Conservation (phyloP, 2,797 vertebrate species). For the Chloroceryle amazona region DNA sequence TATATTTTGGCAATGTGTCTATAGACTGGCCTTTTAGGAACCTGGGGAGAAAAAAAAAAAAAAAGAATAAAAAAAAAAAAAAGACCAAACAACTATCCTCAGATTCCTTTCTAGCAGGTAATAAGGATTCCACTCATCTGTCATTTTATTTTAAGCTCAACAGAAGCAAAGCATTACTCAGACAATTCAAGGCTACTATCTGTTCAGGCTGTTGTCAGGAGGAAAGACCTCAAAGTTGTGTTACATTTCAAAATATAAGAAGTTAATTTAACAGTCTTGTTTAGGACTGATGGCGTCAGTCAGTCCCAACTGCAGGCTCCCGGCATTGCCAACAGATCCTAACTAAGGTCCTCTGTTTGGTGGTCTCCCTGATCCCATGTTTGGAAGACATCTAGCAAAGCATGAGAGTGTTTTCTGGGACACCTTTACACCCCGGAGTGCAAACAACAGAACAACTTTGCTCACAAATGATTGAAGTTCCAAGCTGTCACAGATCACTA, state of each 20-base stretch:
- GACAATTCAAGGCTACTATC: not conserved
- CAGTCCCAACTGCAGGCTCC: not conserved
- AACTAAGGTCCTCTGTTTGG: not conserved
- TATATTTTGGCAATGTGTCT: not conserved
- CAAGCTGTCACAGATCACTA: not conserved
- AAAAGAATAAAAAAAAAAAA: not conserved
- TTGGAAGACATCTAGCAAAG: not conserved
- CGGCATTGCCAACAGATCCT: not conserved
- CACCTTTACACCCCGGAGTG: not conserved
- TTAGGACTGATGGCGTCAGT: not conserved
- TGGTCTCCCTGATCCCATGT: accelerated
- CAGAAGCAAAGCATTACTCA: not conserved
- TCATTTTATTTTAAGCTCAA: not conserved
- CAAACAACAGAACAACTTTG: not conserved
- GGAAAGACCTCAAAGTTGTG: not conserved
- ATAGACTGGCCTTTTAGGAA: conserved; percentile 8
- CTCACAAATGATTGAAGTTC: not conserved
- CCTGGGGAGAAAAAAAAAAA: not conserved
- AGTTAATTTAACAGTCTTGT: not conserved
- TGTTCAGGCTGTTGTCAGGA: not conserved
- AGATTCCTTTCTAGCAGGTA: not conserved
- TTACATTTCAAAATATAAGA: not conserved
- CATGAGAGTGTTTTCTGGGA: not conserved
- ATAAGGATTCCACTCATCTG: not conserved
- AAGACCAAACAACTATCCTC: too few species aligned